Evolutionary conservation across 1,140 invertebrate genomes (phyloP).

Genomic region (Drosophila ironensis): DNA sequence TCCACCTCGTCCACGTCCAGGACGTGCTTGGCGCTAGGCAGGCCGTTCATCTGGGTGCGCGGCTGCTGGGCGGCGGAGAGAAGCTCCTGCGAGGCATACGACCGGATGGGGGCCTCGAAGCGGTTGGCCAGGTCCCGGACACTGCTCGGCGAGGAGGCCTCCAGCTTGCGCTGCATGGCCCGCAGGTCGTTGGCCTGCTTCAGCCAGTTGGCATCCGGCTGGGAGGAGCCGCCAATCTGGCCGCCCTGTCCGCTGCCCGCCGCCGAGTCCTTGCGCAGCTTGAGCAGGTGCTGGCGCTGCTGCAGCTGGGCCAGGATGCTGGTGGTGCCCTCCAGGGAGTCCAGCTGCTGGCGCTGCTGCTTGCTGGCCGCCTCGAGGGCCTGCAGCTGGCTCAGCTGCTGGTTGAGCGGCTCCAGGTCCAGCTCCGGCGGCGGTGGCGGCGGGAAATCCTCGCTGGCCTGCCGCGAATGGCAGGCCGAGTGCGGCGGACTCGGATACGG

Average conservation of each 20-base stretch:
- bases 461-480: conserved; percentile 90
- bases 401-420: conserved; percentile 85
- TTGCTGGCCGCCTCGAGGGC: conserved; percentile 72
- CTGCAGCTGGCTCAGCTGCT: conserved; percentile 83
- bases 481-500: conserved; percentile 90
- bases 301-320: conserved; percentile 88
- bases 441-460: conserved; percentile 94
- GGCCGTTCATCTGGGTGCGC: conserved; percentile 79
- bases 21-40: conserved; percentile 62
- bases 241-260: no score
- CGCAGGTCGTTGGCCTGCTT: conserved; percentile 87
- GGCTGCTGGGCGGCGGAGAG: conserved; percentile 26
- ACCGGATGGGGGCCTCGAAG: conserved; percentile 86
- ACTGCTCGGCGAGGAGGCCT: conserved; percentile 77
- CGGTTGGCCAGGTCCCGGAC: conserved; percentile 90
- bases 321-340: conserved; percentile 80
- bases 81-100: conserved; percentile 76
- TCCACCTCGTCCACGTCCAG: conserved; percentile 74
- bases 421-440: conserved; percentile 92
- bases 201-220: conserved; percentile 85
- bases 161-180: conserved; percentile 83
- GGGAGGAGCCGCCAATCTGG: conserved; percentile 65
- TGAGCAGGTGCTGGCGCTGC: conserved; percentile 83
- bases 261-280: conserved; percentile 87
- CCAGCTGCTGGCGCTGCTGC: conserved; percentile 72